Base-by-base conservation (phyloP, 2,113 vertebrate species). In the Lagopus leucura region DNA sequence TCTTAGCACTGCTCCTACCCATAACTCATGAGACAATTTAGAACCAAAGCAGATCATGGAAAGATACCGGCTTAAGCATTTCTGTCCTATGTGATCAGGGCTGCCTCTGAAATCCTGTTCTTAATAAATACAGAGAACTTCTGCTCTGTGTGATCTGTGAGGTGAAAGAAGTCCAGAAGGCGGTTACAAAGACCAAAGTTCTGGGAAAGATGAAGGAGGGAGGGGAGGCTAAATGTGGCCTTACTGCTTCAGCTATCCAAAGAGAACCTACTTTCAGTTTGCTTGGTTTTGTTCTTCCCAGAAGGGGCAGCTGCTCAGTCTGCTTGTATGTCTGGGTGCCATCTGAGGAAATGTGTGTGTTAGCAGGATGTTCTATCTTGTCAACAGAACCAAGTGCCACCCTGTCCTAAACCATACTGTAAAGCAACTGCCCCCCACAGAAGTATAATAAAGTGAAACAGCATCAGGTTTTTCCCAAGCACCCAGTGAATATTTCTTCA, bases 91-190 rank as follows among this genome's bases (percentile, higher is more conserved):
- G 11, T 40, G 47, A 64, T 76, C 28, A n/a, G 77, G 61, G 61
- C 72, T 65, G 36, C 63, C 80, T 64, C 84, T 89, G 54, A 54
- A 43, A 22, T 89, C 90, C 72, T 50, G 47, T 47, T 74, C 0
- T 13, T 34, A 22, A 47, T 60, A 7, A 69, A 54, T n/a, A 27
- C 17, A 81, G 90, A 93, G 66, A 90, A 69, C 69, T 24, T 82
- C 24, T 78, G 36, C 52, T 88, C 48, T 63, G 25, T 3, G 0
- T 66, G 61, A 75, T 78, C 79, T 66, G 58, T 57, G 94, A 91
- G 93, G 54, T n/a, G 40, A 45, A 85, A 48, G 66, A 75, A 54
- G 43, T 54, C 82, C 73, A 75, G 93, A 94, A 94, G 80, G 86
- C 78, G 67, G 5, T 85, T 86, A 72, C 2, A 55, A 81, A 90